phyloP scores from a whole-genome alignment of 2,797 vertebrate species.

The Cottoperca gobio region DNA sequence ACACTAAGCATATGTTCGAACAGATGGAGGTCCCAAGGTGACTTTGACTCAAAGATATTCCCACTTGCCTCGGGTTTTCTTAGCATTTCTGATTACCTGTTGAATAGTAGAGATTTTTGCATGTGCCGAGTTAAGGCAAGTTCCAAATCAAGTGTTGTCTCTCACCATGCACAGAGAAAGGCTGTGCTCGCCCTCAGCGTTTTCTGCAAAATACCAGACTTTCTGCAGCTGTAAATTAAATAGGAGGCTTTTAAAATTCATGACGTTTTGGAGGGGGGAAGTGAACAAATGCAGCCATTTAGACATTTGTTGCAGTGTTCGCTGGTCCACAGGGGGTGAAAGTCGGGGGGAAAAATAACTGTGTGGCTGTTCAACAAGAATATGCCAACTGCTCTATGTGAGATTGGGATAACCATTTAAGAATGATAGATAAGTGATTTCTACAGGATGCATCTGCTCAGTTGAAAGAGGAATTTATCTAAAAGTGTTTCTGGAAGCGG shows the following conservation, averaged over 20 bases:
- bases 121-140: slow-evolving; percentile 35
- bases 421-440: slow-evolving; percentile 55
- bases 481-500: slow-evolving; percentile 42
- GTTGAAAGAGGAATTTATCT: slow-evolving; percentile 46
- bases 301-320: slow-evolving; percentile 62
- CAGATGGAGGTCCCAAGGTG: slow-evolving; percentile 79
- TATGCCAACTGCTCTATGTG: slow-evolving; percentile 43
- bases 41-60: slow-evolving; percentile 70
- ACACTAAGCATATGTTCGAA: slow-evolving; percentile 68
- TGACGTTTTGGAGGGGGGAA: slow-evolving; percentile 44
- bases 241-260: slow-evolving; percentile 72
- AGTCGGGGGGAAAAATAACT: background rate
- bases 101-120: slow-evolving; percentile 55
- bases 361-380: slow-evolving; percentile 33
- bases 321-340: slow-evolving; percentile 49
- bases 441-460: slow-evolving; percentile 42
- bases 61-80: slow-evolving; percentile 62
- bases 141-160: slow-evolving; percentile 42
- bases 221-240: slow-evolving; percentile 68
- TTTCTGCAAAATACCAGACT: slow-evolving; percentile 57
- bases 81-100: slow-evolving; percentile 74
- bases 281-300: slow-evolving; percentile 68
- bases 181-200: slow-evolving; percentile 29
- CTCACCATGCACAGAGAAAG: slow-evolving; percentile 44
- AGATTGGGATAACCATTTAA: slow-evolving; percentile 42